These are phyloP conservation scores for Hydrocynus forskahlii DNA, from an alignment of 2,797 vertebrate species.

Conservation along the genomic window DNA sequence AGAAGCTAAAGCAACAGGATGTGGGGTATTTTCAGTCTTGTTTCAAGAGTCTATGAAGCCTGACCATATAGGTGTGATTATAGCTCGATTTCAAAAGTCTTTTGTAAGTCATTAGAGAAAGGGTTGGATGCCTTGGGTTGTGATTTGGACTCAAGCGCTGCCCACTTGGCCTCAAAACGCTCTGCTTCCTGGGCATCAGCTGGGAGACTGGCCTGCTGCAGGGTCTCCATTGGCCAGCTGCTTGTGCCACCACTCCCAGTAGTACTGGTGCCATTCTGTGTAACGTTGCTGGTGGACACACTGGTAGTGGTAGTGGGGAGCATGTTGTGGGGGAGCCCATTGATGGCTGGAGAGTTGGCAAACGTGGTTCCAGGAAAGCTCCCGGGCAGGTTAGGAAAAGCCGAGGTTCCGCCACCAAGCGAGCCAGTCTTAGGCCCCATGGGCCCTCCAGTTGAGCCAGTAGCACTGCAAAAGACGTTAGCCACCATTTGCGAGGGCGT, in stretches of 20 bases:
- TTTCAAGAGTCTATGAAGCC: conserved; percentile 44
- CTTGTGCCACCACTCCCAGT: conserved; percentile 60
- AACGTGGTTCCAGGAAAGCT: conserved; percentile 57
- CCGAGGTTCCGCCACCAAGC: conserved; percentile 61
- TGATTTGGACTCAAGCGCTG: conserved; percentile 86
- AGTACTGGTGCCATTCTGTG: conserved; percentile 74
- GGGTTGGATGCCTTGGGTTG: conserved; percentile 81
- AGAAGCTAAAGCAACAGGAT: conserved; percentile 59
- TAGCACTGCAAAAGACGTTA: conserved; percentile 88
- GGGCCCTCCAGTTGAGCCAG: conserved; percentile 70
- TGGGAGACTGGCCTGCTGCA: conserved; percentile 54
- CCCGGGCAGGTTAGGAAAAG: conserved; percentile 64
- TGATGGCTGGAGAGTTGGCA: conserved; percentile 64
- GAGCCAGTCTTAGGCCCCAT: conserved; percentile 71
- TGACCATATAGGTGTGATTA: conserved; percentile 64
- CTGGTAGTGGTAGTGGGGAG: conserved; percentile 36
- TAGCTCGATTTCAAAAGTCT: conserved; percentile 90
- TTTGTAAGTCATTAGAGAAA: conserved; percentile 87
- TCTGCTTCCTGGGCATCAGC: conserved; percentile 79
- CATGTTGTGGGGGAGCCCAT: conserved; percentile 69
- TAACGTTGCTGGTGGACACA: conserved; percentile 44
- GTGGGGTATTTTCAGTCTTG: conserved; percentile 48
- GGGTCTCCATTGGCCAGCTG: conserved; percentile 78
- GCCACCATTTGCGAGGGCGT: conserved; percentile 95
- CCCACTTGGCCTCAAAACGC: conserved; percentile 92